Conservation (phyloP, 1,140 invertebrate species). For the Zophobas atratus region DNA sequence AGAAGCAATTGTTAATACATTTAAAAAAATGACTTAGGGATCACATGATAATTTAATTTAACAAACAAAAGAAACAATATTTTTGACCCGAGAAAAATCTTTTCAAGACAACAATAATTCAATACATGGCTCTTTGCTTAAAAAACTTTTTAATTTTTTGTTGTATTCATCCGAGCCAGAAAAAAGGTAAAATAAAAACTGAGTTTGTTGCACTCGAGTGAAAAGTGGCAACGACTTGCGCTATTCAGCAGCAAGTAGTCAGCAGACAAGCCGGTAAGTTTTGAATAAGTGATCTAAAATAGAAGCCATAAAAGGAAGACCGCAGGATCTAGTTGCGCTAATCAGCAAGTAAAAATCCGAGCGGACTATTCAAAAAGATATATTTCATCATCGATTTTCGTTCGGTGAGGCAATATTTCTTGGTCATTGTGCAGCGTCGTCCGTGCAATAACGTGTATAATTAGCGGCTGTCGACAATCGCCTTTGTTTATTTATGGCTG, state of each 20-base stretch:
- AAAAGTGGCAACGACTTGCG: not conserved
- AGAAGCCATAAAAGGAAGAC: slow-evolving; percentile 10
- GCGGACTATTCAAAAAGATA: not conserved
- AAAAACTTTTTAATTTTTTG: no score
- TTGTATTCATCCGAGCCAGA: no score
- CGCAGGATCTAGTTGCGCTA: slow-evolving; percentile 10
- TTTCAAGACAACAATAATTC: no score
- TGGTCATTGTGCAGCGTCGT: slow-evolving; percentile 33
- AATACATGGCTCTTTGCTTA: no score
- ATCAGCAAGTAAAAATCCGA: not conserved
- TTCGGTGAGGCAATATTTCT: slow-evolving; percentile 26
- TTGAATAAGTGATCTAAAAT: slow-evolving; percentile 14
- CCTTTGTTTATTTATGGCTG: slow-evolving; percentile 37
- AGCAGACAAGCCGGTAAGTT: not conserved
- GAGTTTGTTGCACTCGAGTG: no score
- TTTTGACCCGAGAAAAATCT: no score
- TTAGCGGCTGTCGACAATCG: slow-evolving; percentile 32
- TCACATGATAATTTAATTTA: no score
- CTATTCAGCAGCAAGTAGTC: not conserved
- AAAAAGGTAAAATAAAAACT: no score
- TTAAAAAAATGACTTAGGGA: no score
- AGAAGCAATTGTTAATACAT: no score
- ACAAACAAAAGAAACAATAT: no score
- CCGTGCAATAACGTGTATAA: slow-evolving; percentile 26
- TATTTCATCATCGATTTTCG: slow-evolving; percentile 43